Percentiles rank a stretch among this genome's conserved stretches.
Evolutionary conservation across 2,888 invertebrate genomes (phyloP).

Genomic region (Cosmorhoe ocellata): DNA sequence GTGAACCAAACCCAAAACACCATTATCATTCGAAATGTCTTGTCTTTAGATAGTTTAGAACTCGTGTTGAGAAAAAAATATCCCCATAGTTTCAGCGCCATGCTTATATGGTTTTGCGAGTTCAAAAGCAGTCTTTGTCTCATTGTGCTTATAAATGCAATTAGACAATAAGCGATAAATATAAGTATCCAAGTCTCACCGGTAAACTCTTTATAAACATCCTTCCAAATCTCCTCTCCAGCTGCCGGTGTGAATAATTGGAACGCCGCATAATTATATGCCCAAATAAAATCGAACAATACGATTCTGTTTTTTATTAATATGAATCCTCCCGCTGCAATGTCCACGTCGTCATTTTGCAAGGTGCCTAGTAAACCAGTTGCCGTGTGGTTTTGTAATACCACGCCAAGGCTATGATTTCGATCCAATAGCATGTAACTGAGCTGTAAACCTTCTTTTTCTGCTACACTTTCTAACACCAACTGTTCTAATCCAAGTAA

Average conservation of each 20-base stretch:
- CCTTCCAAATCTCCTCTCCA: constrained; percentile 48
- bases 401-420: constrained; percentile 40
- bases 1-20: constrained; percentile 61
- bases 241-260: constrained; percentile 47
- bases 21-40: constrained; percentile 45
- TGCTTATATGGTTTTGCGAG: constrained; percentile 31
- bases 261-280: constrained; percentile 47
- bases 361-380: constrained; percentile 50
- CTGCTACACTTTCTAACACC: constrained; percentile 49
- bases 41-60: constrained; percentile 40
- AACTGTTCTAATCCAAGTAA: constrained; percentile 54
- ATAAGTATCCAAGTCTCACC: constrained; percentile 50
- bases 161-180: constrained; percentile 36
- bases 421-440: constrained; percentile 36
- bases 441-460: constrained; percentile 41
- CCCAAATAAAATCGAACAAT: constrained; percentile 57
- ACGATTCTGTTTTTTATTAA: constrained; percentile 52
- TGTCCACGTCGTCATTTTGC: constrained; percentile 44
- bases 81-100: constrained; percentile 50
- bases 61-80: constrained; percentile 51
- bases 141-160: constrained; percentile 34
- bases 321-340: constrained; percentile 52
- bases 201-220: constrained; percentile 53
- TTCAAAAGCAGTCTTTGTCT: constrained; percentile 31
- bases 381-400: constrained; percentile 51